Evolutionary conservation across 1,140 invertebrate species (phyloP), one percentile per base, ranked within the genome.

Genomic region (Drosophila ficusphila): DNA sequence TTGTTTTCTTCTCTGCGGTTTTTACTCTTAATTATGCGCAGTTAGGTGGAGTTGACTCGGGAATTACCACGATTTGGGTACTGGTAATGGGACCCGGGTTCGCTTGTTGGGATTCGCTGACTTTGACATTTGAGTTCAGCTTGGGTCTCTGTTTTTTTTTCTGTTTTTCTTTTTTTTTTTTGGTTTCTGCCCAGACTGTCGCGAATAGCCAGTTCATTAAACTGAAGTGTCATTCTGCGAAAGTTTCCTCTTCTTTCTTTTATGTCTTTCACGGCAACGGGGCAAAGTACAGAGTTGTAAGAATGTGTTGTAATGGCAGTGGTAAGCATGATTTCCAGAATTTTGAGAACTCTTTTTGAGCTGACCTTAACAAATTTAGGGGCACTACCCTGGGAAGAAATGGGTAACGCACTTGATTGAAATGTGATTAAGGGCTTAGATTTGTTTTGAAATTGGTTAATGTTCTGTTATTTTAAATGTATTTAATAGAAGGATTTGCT

Each of bases 221-320:
- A 85, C 79, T 86, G 76, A 81, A 81, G 79, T 85, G 76, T 76
- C 72, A 86, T 79, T 85, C 61, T 64, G 81, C 41, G 81, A 86
- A 79, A 54, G 75, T 41, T 61, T 48, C 51, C 33, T 44, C 48
- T 49, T 38, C 58, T 36, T 46, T 42, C 21, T 48, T 57, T 70
- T 82, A 62, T 69, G 51, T 48, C 42, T 65, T 67, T 67, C 36
- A 67, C 62, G 18, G 44, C 42, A 54, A 68, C 65, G 56, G 68
- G 39, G 29, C 76, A 86, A 69, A 81, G 76, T 85, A 64, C 71
- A 81, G 49, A 58, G 52, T 53, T 54, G 62, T 62, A 60, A 64
- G 51, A 72, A 71, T 76, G 60, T 68, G 60, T 42, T 85, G 76
- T 85, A 86, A 85, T 68, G 75, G 21, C 60, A 76, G 68, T 76